These are phyloP conservation scores for Syncerus caffer DNA, from an alignment of 2,797 vertebrate genomes.

Conservation along the genomic window DNA sequence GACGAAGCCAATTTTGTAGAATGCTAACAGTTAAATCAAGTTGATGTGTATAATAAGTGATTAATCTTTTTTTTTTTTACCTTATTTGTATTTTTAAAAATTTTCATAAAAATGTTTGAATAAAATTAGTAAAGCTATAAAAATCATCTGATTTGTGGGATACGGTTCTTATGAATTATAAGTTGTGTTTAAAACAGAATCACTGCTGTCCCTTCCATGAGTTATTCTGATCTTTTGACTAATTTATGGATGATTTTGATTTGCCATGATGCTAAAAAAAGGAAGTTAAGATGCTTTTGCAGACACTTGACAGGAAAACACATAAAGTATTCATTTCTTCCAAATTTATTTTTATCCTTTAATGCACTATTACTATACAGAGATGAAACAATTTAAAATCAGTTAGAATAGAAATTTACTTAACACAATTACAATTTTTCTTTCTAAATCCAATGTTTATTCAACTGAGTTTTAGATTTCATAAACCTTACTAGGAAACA, in stretches of 20 bases:
- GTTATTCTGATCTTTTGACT: not conserved
- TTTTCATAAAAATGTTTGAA: not conserved
- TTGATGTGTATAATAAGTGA: accelerated
- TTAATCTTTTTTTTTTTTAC: not conserved
- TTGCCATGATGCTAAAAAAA: not conserved
- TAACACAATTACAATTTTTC: not conserved
- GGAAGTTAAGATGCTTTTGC: not conserved
- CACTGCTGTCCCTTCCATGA: not conserved
- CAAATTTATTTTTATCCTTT: not conserved
- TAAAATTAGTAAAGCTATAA: not conserved
- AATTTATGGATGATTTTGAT: not conserved
- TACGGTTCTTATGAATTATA: not conserved
- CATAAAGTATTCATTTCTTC: not conserved
- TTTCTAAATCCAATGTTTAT: not conserved
- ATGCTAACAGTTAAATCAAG: accelerated
- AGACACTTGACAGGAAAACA: not conserved
- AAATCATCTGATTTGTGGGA: not conserved
- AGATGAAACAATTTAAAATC: not conserved
- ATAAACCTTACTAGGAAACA: not conserved
- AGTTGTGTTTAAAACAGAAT: not conserved
- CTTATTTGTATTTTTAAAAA: not conserved
- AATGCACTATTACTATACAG: not conserved
- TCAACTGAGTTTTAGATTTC: not conserved
- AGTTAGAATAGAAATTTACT: not conserved
- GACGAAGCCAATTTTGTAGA: accelerated